Evolutionary conservation across 64 coral and sea anemone genomes (phyloP).

Genomic region (Porites lutea): DNA sequence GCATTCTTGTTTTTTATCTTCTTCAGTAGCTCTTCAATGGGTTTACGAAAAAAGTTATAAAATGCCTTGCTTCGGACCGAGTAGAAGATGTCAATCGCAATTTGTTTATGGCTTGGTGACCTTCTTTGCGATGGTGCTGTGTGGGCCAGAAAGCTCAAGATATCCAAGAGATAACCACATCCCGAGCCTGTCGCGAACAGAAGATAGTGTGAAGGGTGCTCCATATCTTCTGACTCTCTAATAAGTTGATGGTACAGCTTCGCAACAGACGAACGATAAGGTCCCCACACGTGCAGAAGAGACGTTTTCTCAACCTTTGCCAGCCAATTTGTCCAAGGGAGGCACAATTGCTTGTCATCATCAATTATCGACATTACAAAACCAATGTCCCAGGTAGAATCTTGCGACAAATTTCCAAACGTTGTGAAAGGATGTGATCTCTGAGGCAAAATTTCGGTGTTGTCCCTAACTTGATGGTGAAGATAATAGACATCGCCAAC

Average conservation of each 20-base stretch:
- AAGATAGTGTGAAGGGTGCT: slow-evolving; percentile 22
- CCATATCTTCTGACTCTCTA: background rate
- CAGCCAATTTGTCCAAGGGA: slow-evolving; percentile 76
- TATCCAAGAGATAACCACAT: slow-evolving; percentile 70
- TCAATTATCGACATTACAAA: slow-evolving; percentile 59
- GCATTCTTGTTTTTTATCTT: slow-evolving; percentile 43
- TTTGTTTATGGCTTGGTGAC: background rate
- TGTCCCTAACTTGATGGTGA: slow-evolving; percentile 32
- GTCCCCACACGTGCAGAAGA: slow-evolving; percentile 57
- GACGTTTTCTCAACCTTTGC: background rate
- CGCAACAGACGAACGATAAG: slow-evolving; percentile 72
- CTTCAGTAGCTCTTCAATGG: slow-evolving; percentile 16
- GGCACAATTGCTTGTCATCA: slow-evolving; percentile 53
- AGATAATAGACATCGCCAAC: slow-evolving; percentile 73
- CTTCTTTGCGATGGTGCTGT: background rate
- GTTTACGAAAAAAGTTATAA: slow-evolving; percentile 18
- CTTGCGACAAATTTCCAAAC: slow-evolving; percentile 55
- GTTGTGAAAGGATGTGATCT: slow-evolving; percentile 75
- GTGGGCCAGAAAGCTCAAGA: slow-evolving; percentile 64
- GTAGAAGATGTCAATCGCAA: slow-evolving; percentile 62
- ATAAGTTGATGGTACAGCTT: slow-evolving; percentile 31
- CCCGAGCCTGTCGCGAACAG: slow-evolving; percentile 75
- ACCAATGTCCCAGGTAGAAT: slow-evolving; percentile 70
- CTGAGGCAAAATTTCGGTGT: slow-evolving; percentile 39
- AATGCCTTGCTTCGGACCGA: slow-evolving; percentile 62